Evolutionary conservation across 2,113 vertebrate genomes (phyloP), one percentile per base, ranked within the genome.

Genomic region (Paracanthobrama guichenoti): DNA sequence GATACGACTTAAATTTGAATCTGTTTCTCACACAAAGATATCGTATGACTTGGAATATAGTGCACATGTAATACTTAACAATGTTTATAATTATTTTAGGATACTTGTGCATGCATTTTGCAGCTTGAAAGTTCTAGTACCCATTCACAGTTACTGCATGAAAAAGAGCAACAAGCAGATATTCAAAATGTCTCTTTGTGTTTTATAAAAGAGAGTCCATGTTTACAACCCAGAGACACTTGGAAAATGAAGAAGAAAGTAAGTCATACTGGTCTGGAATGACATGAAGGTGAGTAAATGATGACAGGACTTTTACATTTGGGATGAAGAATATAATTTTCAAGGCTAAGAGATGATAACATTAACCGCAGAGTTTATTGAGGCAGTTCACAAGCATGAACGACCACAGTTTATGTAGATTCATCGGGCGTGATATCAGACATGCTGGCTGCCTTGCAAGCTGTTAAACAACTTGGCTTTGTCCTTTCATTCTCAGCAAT

Each of bases 391-490:
- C 67, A 59, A 84, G 72, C 24, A 77, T 85, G 76, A 86, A 76
- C n/a, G 42, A 81, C 69, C 57, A 64, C 73, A 11, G 55, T 50
- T 83, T 79, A 66, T 75, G 39, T 50, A 84, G 74, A 72, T 87
- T 81, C 64, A n/a, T 77, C 48, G 5, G 5, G 75, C 42, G 35
- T 85, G 86, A 86, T 83, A 79, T 85, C 72, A 67, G 42, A 46
- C 31, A 79, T 72, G 64, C 75, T 55, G 20, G 86, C 88, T 84
- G 84, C 72, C 77, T 84, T 57, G 55, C 84, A 89, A 89, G 89
- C 87, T 88, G 89, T 85, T 87, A 82, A 89, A 86, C 87, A 88
- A 88, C 87, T 87, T 89, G 89, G 87, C 86, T 88, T 89, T 81
- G 84, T 79, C 78, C 44, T 86, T n/a, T 48, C 16, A 57, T 78